A percentile compares a stretch with the other conserved stretches of the same genome.
These are phyloP conservation scores for Tursiops truncatus DNA, from an alignment of 2,113 vertebrate species.

Conservation along the genomic window DNA sequence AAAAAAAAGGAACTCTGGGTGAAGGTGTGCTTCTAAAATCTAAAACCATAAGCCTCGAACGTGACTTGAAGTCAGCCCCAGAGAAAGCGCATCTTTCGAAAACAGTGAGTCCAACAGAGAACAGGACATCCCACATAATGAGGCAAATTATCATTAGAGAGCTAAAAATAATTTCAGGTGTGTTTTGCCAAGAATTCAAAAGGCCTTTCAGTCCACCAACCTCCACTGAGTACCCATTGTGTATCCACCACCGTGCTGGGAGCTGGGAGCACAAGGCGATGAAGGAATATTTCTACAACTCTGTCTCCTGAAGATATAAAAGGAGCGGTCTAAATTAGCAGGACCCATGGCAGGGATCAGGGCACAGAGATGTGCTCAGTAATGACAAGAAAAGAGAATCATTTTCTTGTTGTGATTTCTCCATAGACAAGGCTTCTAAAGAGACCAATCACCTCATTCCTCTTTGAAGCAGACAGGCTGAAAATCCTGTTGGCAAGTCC, in stretches of 20 bases:
- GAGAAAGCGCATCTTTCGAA: slow-evolving; percentile 17
- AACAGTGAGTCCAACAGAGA: not conserved
- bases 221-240: not conserved
- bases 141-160: slow-evolving; percentile 1
- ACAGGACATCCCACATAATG: not conserved
- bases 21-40: not conserved
- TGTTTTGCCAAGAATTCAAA: slow-evolving; percentile 8
- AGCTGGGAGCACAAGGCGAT: rapidly evolving
- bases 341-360: not conserved
- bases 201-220: not conserved
- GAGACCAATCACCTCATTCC: not conserved
- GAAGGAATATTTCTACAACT: not conserved
- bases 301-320: not conserved
- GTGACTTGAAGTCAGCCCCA: not conserved
- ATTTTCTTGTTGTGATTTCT: not conserved
- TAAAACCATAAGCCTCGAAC: not conserved
- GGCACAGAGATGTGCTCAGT: not conserved
- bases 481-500: not conserved
- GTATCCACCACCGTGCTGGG: not conserved
- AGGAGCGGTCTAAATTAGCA: not conserved
- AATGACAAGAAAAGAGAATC: not conserved
- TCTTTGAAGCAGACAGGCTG: too few species aligned
- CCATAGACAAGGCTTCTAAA: not conserved
- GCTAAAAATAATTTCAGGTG: slow-evolving; percentile 38
- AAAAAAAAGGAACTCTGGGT: not conserved